Evolutionary conservation across 2,113 vertebrate genomes (phyloP).

Genomic region (Agapornis roseicollis): DNA sequence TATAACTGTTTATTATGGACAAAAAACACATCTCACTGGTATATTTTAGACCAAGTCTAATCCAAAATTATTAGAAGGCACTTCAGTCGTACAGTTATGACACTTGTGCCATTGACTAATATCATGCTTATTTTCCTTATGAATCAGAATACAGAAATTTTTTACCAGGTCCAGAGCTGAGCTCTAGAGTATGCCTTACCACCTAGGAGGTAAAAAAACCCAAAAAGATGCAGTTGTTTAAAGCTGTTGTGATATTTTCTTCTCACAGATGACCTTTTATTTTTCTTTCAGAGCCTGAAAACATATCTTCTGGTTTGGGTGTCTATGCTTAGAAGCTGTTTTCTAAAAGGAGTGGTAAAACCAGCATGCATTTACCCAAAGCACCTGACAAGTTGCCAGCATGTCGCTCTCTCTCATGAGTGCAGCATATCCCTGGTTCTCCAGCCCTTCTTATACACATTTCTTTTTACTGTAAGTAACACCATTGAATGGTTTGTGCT

Average conservation of each 20-base stretch:
- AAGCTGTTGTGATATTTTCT: not conserved
- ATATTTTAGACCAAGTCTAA: not conserved
- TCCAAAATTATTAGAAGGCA: not conserved
- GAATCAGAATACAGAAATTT: not conserved
- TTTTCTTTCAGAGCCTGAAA: not conserved
- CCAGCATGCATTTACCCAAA: not conserved
- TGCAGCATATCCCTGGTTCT: not conserved
- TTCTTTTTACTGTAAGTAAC: not conserved
- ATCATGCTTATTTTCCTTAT: not conserved
- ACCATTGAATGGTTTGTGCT: not conserved
- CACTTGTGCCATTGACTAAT: not conserved
- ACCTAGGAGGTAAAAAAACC: not conserved
- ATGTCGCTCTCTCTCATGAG: not conserved
- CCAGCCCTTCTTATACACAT: not conserved
- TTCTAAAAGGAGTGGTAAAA: not conserved
- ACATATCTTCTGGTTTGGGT: not conserved
- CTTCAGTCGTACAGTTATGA: not conserved
- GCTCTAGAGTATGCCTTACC: not conserved
- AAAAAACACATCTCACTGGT: not conserved
- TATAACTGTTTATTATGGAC: not conserved
- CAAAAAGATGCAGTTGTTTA: not conserved
- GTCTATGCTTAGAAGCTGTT: not conserved
- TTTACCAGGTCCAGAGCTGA: not conserved
- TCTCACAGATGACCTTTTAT: not conserved
- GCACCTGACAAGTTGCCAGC: not conserved